These are phyloP conservation scores for Hycleus cichorii DNA, from an alignment of 1,140 invertebrate species.

Conservation along the genomic window DNA sequence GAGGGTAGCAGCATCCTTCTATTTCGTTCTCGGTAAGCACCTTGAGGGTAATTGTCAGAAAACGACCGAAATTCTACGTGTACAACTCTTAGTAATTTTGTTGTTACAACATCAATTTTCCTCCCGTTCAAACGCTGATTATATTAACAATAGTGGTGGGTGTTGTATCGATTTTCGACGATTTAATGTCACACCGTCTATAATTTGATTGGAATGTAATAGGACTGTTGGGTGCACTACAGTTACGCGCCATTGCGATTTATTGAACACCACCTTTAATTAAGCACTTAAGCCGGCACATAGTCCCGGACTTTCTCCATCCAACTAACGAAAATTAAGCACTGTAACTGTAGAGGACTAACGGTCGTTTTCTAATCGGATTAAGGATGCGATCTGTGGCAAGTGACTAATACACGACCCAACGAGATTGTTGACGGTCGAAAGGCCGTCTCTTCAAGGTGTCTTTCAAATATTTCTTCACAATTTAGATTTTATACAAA, in stretches of 20 bases:
- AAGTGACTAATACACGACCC: background rate
- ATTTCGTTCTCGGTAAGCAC: constrained; percentile 2
- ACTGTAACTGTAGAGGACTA: constrained; percentile 1
- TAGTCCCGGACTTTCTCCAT: background rate
- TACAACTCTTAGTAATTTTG: constrained; percentile 1
- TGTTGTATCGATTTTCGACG: no score
- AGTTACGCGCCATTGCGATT: constrained; percentile 21
- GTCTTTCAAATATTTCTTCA: no score
- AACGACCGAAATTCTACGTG: no score
- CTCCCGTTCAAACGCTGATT: constrained; percentile 1
- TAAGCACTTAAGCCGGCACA: constrained; percentile 20
- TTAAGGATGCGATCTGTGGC: background rate
- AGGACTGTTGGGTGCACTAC: constrained; percentile 23
- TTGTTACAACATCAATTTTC: constrained; percentile 3
- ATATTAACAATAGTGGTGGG: background rate
- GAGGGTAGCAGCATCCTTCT: background rate
- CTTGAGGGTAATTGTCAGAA: background rate
- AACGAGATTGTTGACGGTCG: background rate
- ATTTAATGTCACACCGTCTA: constrained; percentile 18
- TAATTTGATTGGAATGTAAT: constrained; percentile 28
- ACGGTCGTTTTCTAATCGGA: constrained; percentile 7
- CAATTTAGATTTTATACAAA: no score
- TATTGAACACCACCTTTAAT: constrained; percentile 26
- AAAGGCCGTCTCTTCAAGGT: no score
- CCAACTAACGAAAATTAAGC: constrained; percentile 22